Percentiles rank a stretch among this genome's conserved stretches.
Conservation (phyloP, 2,888 invertebrate genomes). For the Cephus rjabovi region DNA sequence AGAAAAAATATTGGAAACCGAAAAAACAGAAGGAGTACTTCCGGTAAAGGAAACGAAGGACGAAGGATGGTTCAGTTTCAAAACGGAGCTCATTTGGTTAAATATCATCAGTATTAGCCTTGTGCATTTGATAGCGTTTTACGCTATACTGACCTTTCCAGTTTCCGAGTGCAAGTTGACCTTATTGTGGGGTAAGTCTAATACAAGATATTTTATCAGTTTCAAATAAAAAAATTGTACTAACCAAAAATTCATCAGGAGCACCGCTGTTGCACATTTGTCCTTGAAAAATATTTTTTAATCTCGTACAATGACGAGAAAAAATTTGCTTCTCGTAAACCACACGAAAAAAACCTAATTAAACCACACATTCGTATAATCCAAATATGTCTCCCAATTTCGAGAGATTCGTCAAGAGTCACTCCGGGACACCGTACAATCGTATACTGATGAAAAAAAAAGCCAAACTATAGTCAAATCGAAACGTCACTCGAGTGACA, state of each 20-base stretch:
- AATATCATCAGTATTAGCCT: conserved; percentile 70
- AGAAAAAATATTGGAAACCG: background rate
- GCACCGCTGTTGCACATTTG: background rate
- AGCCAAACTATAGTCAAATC: background rate
- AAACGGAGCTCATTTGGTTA: conserved; percentile 73
- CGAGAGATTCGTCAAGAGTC: background rate
- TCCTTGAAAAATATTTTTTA: background rate
- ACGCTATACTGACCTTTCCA: conserved; percentile 60
- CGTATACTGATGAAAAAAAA: background rate
- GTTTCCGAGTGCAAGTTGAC: conserved; percentile 61
- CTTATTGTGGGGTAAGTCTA: conserved; percentile 70
- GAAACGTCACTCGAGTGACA: background rate
- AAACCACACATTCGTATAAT: background rate
- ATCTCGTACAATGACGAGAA: too few species aligned
- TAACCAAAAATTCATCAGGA: background rate
- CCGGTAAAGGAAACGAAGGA: conserved; percentile 36
- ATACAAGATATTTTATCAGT: background rate
- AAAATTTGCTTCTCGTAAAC: background rate
- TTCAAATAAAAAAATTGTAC: background rate
- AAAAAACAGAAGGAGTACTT: background rate
- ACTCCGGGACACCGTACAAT: background rate
- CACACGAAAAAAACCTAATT: background rate
- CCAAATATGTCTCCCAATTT: background rate
- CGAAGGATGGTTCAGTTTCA: conserved; percentile 60
- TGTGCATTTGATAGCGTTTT: conserved; percentile 66